A percentile compares a stretch with the other conserved stretches of the same genome.
These are phyloP conservation scores for Corbicula japonica DNA, from an alignment of 2,888 invertebrate genomes.

Conservation along the genomic window DNA sequence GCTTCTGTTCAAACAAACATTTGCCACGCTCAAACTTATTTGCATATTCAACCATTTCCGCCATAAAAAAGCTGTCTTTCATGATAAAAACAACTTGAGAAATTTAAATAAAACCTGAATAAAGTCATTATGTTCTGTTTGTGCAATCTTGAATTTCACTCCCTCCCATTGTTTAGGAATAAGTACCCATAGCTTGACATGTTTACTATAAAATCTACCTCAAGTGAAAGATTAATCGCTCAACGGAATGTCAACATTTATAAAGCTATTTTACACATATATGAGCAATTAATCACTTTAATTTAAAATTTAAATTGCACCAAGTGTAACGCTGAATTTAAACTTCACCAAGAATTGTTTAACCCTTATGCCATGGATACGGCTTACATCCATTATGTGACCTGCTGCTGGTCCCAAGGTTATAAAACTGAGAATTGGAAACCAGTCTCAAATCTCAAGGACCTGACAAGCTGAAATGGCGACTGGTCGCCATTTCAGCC, in stretches of 20 bases:
- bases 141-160: not conserved
- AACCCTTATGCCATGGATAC: too few relatives aligned
- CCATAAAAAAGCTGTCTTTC: too few relatives aligned
- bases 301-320: not conserved
- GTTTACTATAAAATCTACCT: not conserved
- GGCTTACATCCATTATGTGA: too few relatives aligned
- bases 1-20: not conserved
- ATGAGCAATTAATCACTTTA: not conserved
- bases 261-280: constrained; percentile 1
- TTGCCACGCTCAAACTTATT: not conserved
- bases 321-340: too few relatives aligned
- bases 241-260: not conserved
- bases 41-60: constrained; percentile 10
- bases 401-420: too few relatives aligned
- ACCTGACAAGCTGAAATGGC: too few relatives aligned
- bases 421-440: too few relatives aligned
- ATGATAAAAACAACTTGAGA: too few relatives aligned
- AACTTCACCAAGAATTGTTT: too few relatives aligned
- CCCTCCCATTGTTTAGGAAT: not conserved
- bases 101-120: too few relatives aligned
- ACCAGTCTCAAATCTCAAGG: too few relatives aligned
- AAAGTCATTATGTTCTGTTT: not conserved
- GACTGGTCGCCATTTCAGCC: too few relatives aligned
- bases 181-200: not conserved
- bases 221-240: constrained; percentile 3